phyloP scores from a whole-genome alignment of 2,113 vertebrate species.

The Sterrhoptilus dennistouni region DNA sequence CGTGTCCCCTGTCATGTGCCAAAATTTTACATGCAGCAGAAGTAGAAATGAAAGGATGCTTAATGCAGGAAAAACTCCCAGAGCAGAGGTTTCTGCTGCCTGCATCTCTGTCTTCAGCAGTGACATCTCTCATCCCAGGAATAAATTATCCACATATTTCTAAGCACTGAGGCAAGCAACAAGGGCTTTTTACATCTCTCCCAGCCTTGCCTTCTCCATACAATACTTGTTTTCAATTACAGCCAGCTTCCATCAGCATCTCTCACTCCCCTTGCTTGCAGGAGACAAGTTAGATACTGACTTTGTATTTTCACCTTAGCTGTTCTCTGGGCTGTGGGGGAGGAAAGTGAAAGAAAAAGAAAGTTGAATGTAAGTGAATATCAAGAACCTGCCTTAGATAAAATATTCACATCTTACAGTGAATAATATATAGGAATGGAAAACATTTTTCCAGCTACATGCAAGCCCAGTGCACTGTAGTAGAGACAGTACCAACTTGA shows the following conservation, averaged over 20 bases:
- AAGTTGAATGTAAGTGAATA: not conserved
- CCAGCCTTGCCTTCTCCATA: not conserved
- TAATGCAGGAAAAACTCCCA: not conserved
- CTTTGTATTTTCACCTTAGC: not conserved
- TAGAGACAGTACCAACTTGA: not conserved
- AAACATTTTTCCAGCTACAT: not conserved
- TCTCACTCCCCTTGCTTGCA: not conserved
- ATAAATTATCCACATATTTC: not conserved
- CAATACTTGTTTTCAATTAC: not conserved
- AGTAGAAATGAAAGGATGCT: not conserved
- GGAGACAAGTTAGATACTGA: not conserved
- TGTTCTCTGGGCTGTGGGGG: not conserved
- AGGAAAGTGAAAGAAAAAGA: not conserved
- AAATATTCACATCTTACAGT: slow-evolving; percentile 2
- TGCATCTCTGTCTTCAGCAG: not conserved
- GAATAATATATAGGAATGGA: not conserved
- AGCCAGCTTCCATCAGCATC: not conserved
- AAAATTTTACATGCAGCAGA: not conserved
- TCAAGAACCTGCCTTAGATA: not conserved
- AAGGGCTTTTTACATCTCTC: not conserved
- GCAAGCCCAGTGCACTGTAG: not conserved
- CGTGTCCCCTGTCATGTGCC: fast-evolving
- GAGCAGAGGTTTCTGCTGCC: not conserved
- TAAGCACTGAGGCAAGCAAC: not conserved
- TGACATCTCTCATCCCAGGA: not conserved